Base-by-base conservation (phyloP, 37 sponge, comb jelly and placozoan genomes). In the Cliona cf. orientalis region DNA sequence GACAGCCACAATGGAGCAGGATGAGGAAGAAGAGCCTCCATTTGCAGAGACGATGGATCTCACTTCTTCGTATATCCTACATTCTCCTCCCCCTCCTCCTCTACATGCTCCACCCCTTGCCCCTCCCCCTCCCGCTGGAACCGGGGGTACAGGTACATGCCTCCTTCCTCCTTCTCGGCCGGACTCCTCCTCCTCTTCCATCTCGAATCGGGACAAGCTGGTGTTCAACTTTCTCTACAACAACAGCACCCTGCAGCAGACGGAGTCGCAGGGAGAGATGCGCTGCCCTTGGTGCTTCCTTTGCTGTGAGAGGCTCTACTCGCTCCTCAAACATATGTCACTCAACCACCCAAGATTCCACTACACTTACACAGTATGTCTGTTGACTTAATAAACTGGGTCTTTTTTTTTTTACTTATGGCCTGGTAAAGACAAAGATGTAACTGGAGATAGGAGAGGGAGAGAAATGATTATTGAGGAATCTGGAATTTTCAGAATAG, bases 141-240 rank as follows among this genome's bases (percentile, higher is more conserved):
- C n/a, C n/a, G n/a, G n/a, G n/a, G 53, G 26, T 11, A 28, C 12
- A 28, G 28, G 26, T 5, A 61, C 49, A 44, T 46, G 44, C 42
- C 49, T 44, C 23, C 17, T 25, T 25, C 4, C 49, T 43, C 72
- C 3, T 26, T 45, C 22, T 42, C 49, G 31, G 29, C 49, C 31
- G 25, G 7, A 7, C 69, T 45, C 72, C 23, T 23, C 44, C 14
- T 38, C 49, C 3, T 23, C 46, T 17, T 11, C 38, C 40, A 6
- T 9, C 11, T 7, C 7, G 12, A 9, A 35, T 6, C 12, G 23
- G 5, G 40, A 78, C 35, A 78, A 23, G 22, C 44, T 90, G 22
- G 58, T 89, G 42, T 97, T 89, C 86, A 91, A 93, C 85, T 97
- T 94, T 60, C 67, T 92, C 11, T 97, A 97, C 74, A 58, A 69